These are phyloP conservation scores for Odontamblyopus rebecca DNA, from an alignment of 2,797 vertebrate genomes.

Conservation along the genomic window DNA sequence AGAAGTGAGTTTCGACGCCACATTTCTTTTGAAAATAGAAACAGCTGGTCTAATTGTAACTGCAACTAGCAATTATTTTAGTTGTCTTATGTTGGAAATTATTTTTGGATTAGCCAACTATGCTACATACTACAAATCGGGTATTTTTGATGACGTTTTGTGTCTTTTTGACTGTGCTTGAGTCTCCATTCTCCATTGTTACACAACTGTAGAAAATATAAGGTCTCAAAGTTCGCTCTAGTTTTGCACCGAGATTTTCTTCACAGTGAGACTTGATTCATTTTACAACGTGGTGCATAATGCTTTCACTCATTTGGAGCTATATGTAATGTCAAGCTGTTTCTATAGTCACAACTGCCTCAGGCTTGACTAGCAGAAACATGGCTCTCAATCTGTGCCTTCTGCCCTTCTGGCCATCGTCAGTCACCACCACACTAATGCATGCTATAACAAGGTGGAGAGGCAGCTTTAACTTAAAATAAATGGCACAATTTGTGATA, in stretches of 20 bases:
- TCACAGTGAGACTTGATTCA: background rate
- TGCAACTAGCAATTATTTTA: too few species aligned
- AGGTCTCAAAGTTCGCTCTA: background rate
- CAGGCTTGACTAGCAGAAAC: background rate
- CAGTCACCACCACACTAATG: background rate
- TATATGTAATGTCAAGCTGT: background rate
- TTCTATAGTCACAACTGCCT: background rate
- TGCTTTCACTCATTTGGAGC: background rate
- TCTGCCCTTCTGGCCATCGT: background rate
- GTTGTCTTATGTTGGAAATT: too few species aligned
- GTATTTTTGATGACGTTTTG: too few species aligned
- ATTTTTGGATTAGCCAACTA: too few species aligned
- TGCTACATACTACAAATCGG: too few species aligned
- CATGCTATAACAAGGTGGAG: background rate
- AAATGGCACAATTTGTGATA: background rate
- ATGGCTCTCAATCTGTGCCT: background rate
- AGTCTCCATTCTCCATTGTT: too few species aligned
- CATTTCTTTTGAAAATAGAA: background rate
- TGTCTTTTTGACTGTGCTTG: too few species aligned
- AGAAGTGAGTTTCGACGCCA: background rate
- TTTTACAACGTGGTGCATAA: background rate
- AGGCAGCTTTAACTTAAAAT: background rate
- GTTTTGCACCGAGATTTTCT: background rate
- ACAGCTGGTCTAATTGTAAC: too few species aligned
- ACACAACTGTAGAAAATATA: background rate